Percentiles rank a stretch among this genome's conserved stretches.
phyloP scores from a whole-genome alignment of 2,113 vertebrate species.

The Colius striatus region DNA sequence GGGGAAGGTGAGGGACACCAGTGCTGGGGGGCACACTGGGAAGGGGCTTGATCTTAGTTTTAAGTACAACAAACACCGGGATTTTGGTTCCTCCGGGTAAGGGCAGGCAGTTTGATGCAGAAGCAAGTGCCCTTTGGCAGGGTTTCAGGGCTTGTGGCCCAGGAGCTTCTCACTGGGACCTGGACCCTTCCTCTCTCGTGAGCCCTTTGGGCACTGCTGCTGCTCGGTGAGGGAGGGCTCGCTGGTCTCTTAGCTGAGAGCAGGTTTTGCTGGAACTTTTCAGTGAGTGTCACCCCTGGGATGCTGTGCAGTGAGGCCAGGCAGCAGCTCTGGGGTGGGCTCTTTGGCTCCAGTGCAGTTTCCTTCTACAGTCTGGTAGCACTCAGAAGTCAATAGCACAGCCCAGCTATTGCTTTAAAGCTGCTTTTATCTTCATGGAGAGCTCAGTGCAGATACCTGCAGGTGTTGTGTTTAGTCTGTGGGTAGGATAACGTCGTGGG shows the following conservation, averaged over 20 bases:
- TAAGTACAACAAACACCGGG: background rate
- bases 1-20: too few relatives aligned
- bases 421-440: background rate
- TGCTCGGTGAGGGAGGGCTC: background rate
- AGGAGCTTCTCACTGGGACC: background rate
- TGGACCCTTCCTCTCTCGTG: background rate
- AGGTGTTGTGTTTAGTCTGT: background rate
- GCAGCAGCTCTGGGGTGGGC: background rate
- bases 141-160: background rate
- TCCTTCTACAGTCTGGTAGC: background rate
- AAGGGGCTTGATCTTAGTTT: background rate
- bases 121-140: rapidly evolving
- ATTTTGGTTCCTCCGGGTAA: background rate
- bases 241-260: background rate
- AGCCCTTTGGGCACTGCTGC: background rate
- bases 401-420: background rate
- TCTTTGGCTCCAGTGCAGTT: background rate
- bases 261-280: background rate
- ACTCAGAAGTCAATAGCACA: too few relatives aligned
- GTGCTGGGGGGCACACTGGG: too few relatives aligned
- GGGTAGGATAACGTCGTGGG: background rate
- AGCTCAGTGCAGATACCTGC: background rate
- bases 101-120: background rate
- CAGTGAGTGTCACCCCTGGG: background rate
- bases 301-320: background rate